Percentiles rank a stretch among this genome's conserved stretches.
These are phyloP conservation scores for Alfaro cultratus DNA, from an alignment of 2,797 vertebrate species.

Conservation along the genomic window DNA sequence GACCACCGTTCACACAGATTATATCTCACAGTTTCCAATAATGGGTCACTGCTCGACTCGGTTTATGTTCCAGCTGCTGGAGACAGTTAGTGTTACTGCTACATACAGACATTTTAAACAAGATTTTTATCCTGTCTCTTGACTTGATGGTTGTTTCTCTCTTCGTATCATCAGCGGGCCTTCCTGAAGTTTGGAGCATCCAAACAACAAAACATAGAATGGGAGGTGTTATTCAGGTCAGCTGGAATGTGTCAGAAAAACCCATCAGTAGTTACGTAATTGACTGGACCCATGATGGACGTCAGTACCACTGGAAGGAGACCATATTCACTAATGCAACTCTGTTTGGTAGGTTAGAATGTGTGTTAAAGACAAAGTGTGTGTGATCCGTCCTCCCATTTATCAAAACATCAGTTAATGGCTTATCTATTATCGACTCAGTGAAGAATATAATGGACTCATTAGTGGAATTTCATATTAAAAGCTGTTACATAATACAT, in stretches of 20 bases:
- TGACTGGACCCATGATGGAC: conserved; percentile 69
- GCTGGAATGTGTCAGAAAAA: conserved; percentile 58
- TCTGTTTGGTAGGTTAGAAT: conserved; percentile 59
- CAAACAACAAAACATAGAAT: conserved; percentile 2
- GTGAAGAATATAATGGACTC: conserved; percentile 32
- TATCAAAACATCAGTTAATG: conserved; percentile 9
- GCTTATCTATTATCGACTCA: not conserved
- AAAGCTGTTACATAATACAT: conserved; percentile 23
- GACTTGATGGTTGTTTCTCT: not conserved
- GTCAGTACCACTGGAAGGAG: conserved; percentile 62
- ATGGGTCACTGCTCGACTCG: conserved; percentile 16
- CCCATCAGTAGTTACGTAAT: conserved; percentile 66
- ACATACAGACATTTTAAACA: conserved; percentile 7
- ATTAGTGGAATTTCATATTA: conserved; percentile 1
- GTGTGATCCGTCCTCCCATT: conserved; percentile 13
- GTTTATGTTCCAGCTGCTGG: conserved; percentile 62
- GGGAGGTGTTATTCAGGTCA: conserved; percentile 46
- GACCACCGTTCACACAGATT: conserved; percentile 45
- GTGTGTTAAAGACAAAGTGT: not conserved
- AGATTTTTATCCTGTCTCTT: not conserved
- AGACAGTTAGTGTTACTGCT: conserved; percentile 62
- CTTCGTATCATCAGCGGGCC: conserved; percentile 39
- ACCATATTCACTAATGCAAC: conserved; percentile 47
- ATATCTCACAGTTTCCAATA: conserved; percentile 38
- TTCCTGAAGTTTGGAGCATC: conserved; percentile 51